Conservation (phyloP, 2,797 vertebrate species). For the Periophthalmus magnuspinnatus region DNA sequence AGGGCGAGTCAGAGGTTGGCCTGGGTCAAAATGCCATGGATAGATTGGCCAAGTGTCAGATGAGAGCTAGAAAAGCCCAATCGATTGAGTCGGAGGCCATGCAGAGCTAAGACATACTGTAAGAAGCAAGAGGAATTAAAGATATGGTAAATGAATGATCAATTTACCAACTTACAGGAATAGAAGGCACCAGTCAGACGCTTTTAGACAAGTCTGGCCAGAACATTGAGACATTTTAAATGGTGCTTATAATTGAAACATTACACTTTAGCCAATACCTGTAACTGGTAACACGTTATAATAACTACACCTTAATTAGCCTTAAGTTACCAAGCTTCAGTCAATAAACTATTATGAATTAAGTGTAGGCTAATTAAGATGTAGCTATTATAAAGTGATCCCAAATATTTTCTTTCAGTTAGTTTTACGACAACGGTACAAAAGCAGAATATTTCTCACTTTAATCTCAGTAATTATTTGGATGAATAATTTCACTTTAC, state of each 20-base stretch:
- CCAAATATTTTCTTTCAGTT: neutral
- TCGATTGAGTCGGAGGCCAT: constrained; percentile 68
- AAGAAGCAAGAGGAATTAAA: constrained; percentile 53
- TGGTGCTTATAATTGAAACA: neutral
- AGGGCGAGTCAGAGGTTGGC: constrained; percentile 53
- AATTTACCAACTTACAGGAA: constrained; percentile 42
- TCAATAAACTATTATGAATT: too few relatives aligned
- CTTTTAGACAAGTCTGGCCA: constrained; percentile 1
- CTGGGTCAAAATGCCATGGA: constrained; percentile 61
- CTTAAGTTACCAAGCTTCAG: too few relatives aligned
- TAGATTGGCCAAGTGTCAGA: constrained; percentile 54
- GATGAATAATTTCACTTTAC: neutral
- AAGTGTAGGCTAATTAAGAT: neutral
- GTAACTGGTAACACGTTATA: too few relatives aligned
- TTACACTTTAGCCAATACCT: neutral
- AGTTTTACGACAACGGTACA: neutral
- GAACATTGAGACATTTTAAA: neutral
- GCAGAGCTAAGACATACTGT: constrained; percentile 31
- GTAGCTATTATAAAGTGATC: neutral
- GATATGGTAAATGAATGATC: constrained; percentile 45
- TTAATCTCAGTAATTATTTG: neutral
- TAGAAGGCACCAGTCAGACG: constrained; percentile 33
- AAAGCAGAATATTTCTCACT: neutral
- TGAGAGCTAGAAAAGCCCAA: constrained; percentile 62
- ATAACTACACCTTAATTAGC: too few relatives aligned